Evolutionary conservation across 2,113 vertebrate genomes (phyloP), one percentile per base, ranked within the genome.

Genomic region (Hylia prasina): DNA sequence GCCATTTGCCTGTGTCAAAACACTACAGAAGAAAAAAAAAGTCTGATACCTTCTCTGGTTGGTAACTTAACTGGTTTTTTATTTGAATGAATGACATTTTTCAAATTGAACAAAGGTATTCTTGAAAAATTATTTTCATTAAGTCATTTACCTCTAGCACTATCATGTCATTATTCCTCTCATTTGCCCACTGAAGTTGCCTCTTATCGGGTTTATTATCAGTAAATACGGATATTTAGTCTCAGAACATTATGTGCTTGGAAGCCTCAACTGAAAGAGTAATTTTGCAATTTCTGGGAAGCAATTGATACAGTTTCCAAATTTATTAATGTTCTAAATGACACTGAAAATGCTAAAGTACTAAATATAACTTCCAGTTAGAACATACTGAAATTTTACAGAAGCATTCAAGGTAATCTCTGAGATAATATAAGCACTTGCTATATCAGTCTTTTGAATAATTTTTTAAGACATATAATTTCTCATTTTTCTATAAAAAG

Each of bases 91-190:
- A 92, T 50, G 63, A 51, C 92, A 72, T 87, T 94, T 79, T 90
- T 82, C 70, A 82, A 45, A 66, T 37, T 94, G 33, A 44, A 91
- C 54, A 73, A 82, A 89, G 56, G 45, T 75, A 19, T n/a, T 93
- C 90, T 82, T 90, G 83, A 97, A 94, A 97, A 97, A 96, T 48
- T 94, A 95, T 94, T 97, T 94, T 86, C 53, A 95, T 87, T 57
- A 72, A 71, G 50, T 30, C 80, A 82, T 97, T 92, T 90, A 73
- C 42, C n/a, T 82, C 78, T 85, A 73, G 40, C 22, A 39, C 68
- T 47, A 37, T 77, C 45, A 39, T 53, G 58, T 66, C 35, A 79
- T 79, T 90, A 85, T 91, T 96, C 24, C 39, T 70, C 56, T 87
- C 91, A 77, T 81, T 70, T 88, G 31, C 44, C 63, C 82, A 84